Percentiles rank a stretch among this genome's conserved stretches.
phyloP scores from a whole-genome alignment of 1,140 invertebrate species.

The Notospermus geniculatus region DNA sequence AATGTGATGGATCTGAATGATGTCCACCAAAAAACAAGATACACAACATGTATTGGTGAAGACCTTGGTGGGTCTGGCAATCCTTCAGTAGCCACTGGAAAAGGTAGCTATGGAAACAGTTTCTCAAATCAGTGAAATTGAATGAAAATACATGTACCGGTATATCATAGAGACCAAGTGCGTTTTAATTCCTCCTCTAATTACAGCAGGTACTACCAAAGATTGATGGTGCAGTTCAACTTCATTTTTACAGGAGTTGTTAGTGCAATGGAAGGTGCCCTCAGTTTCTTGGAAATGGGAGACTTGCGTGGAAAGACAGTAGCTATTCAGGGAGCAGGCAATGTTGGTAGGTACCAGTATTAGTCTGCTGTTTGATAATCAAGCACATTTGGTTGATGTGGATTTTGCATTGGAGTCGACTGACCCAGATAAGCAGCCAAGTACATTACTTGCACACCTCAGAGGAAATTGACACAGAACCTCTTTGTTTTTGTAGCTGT shows the following conservation, averaged over 20 bases:
- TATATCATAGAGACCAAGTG: no score
- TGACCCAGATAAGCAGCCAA: no score
- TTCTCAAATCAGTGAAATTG: no score
- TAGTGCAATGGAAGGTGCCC: conserved; percentile 35
- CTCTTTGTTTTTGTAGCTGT: conserved; percentile 15
- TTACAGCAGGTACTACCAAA: no score
- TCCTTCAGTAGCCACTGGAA: conserved; percentile 2
- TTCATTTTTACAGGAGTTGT: conserved; percentile 31
- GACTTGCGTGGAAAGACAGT: conserved; percentile 30
- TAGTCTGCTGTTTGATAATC: no score
- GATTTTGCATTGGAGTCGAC: no score
- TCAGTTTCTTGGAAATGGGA: conserved; percentile 30
- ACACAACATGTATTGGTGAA: conserved; percentile 6
- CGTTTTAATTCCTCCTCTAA: no score
- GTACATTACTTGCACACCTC: no score
- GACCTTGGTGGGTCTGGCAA: conserved; percentile 6
- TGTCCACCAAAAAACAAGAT: background rate
- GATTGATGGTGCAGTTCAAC: no score
- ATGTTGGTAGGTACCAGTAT: conserved; percentile 34
- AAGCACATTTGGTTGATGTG: no score
- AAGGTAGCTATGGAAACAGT: background rate
- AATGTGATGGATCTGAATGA: conserved; percentile 9
- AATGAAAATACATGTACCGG: no score
- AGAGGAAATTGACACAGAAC: no score
- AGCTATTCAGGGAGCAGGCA: conserved; percentile 35